Evolutionary conservation across 2,888 invertebrate genomes (phyloP).

Genomic region (Gortyna flavago): DNA sequence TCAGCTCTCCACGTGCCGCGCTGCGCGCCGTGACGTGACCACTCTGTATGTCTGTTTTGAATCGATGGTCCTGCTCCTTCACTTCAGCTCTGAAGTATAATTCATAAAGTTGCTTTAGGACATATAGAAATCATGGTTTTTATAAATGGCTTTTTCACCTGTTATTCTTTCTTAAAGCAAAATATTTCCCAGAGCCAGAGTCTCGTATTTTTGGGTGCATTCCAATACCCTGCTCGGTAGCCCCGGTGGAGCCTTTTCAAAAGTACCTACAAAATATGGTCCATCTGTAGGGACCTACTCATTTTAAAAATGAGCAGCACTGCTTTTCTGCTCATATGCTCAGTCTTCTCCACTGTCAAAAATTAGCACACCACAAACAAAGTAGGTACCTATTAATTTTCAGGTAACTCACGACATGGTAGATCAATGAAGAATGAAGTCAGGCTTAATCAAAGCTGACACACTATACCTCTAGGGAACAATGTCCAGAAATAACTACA

Average conservation of each 20-base stretch:
- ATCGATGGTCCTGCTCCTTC: not conserved
- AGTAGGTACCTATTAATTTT: not conserved
- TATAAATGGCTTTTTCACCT: not conserved
- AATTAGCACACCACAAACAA: not conserved
- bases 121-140: not conserved
- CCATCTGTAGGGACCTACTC: not conserved
- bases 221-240: not conserved
- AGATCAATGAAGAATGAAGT: constrained; percentile 1
- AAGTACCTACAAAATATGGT: not conserved
- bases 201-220: not conserved
- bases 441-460: constrained; percentile 7
- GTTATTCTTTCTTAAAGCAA: not conserved
- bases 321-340: not conserved
- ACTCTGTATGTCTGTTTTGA: not conserved
- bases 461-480: constrained; percentile 13
- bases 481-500: constrained; percentile 34
- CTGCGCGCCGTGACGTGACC: too few relatives aligned
- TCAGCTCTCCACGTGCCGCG: too few relatives aligned
- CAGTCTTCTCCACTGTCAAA: not conserved
- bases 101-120: not conserved
- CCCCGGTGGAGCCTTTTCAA: not conserved
- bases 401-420: too few relatives aligned
- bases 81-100: not conserved
- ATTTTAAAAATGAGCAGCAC: not conserved
- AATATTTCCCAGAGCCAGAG: not conserved